Evolutionary conservation across 2,888 invertebrate genomes (phyloP).

Genomic region (Ypsolopha sequella): DNA sequence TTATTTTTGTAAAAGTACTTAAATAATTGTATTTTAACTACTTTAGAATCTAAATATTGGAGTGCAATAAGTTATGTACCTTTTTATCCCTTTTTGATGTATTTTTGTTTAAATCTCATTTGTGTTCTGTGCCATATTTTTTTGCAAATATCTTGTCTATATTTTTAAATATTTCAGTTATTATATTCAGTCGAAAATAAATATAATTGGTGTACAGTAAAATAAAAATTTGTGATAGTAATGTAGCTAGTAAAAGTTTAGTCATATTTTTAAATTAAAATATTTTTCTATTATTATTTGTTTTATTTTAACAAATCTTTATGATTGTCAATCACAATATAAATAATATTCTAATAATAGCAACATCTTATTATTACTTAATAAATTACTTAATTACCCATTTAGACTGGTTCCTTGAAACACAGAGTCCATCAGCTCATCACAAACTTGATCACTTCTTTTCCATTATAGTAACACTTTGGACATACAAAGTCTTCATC

Average conservation of each 20-base stretch:
- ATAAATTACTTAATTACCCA: no score
- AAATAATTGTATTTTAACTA: no score
- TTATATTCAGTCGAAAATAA: background rate
- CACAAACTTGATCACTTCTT: constrained; percentile 32
- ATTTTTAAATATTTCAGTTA: background rate
- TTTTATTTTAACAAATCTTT: background rate
- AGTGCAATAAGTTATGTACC: background rate
- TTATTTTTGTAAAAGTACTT: no score
- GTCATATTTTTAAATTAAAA: background rate
- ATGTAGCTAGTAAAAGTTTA: background rate
- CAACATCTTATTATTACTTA: no score
- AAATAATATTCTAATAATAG: no score
- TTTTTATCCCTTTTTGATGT: no score
- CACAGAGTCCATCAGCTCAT: constrained; percentile 10
- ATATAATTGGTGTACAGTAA: no score
- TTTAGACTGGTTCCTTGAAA: no score
- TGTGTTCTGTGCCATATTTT: background rate
- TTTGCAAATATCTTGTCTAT: background rate
- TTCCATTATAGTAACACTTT: constrained; percentile 69
- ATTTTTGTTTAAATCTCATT: background rate
- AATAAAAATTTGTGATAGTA: no score
- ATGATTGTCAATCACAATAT: no score
- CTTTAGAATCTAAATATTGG: no score
- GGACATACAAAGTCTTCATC: constrained; percentile 78
- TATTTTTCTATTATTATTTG: background rate